A percentile compares a stretch with the other conserved stretches of the same genome.
phyloP scores from a whole-genome alignment of 92 coral and sea anemone species.

The Parazoanthus swiftii region DNA sequence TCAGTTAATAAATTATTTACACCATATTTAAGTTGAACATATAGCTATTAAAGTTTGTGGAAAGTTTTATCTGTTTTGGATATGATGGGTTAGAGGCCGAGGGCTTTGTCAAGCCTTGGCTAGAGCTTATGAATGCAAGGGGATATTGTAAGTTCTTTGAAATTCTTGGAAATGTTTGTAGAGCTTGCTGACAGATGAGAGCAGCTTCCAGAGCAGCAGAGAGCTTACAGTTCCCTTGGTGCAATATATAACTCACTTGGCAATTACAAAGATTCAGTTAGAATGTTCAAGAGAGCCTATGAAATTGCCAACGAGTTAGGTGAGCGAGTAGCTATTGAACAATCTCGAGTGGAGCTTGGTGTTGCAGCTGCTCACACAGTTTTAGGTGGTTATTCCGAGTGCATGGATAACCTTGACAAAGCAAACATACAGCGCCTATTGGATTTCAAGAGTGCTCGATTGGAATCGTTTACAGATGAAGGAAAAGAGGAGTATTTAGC shows the following conservation, averaged over 20 bases:
- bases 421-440: conserved; percentile 71
- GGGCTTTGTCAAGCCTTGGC: too few species aligned
- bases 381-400: conserved; percentile 73
- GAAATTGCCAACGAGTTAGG: conserved; percentile 90
- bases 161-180: conserved; percentile 94
- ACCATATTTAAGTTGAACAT: too few species aligned
- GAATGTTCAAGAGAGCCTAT: conserved; percentile 88
- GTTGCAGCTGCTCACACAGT: conserved; percentile 84
- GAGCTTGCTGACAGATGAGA: conserved; percentile 92
- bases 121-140: too few species aligned
- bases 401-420: conserved; percentile 78
- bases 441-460: conserved; percentile 85
- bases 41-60: too few species aligned
- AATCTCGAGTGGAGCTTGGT: conserved; percentile 86
- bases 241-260: conserved; percentile 94
- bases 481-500: conserved; percentile 41
- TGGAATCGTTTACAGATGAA: conserved; percentile 72
- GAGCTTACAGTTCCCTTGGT: conserved; percentile 93
- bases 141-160: conserved; percentile 85
- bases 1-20: too few species aligned
- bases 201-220: conserved; percentile 91
- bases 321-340: conserved; percentile 67
- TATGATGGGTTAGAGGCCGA: too few species aligned
- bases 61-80: too few species aligned
- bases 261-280: conserved; percentile 83